Conservation (phyloP, 1,140 invertebrate species). For the Aethina tumida region DNA sequence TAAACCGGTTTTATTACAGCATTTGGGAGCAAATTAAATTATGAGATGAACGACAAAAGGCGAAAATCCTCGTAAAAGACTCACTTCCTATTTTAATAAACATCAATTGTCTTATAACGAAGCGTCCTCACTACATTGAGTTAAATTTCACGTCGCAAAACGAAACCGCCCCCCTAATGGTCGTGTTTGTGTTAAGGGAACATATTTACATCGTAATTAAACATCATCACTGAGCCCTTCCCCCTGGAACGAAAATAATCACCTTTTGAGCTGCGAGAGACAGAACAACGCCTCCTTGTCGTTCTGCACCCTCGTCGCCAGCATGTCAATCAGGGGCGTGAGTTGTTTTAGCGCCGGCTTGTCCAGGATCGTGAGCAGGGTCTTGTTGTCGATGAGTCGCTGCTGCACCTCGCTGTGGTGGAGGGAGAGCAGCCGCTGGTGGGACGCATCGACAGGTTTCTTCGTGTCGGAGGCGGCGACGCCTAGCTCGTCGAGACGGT, state of each 20-base stretch:
- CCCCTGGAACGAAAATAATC: background rate
- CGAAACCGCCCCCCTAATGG: too few species aligned
- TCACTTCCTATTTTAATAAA: too few species aligned
- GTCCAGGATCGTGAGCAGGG: conserved; percentile 75
- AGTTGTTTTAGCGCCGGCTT: conserved; percentile 50
- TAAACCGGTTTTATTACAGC: too few species aligned
- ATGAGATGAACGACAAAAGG: too few species aligned
- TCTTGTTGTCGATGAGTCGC: conserved; percentile 85
- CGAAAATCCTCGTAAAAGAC: too few species aligned
- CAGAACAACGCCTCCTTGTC: conserved; percentile 61
- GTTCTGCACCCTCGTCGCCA: conserved; percentile 52
- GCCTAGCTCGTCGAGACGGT: conserved; percentile 76
- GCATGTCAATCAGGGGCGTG: conserved; percentile 42
- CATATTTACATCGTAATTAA: too few species aligned
- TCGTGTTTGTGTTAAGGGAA: too few species aligned
- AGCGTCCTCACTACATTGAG: too few species aligned
- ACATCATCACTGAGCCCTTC: too few species aligned
- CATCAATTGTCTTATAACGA: too few species aligned
- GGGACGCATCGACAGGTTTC: conserved; percentile 77
- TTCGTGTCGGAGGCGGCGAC: conserved; percentile 54
- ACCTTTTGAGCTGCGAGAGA: conserved; percentile 49
- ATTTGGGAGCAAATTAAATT: too few species aligned
- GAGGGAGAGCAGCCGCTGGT: conserved; percentile 78
- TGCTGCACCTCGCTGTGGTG: conserved; percentile 74
- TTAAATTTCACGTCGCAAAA: too few species aligned